These are phyloP conservation scores for Paracentrotus lividus DNA, from an alignment of 53 echinoderm and acorn worm species.

Conservation along the genomic window DNA sequence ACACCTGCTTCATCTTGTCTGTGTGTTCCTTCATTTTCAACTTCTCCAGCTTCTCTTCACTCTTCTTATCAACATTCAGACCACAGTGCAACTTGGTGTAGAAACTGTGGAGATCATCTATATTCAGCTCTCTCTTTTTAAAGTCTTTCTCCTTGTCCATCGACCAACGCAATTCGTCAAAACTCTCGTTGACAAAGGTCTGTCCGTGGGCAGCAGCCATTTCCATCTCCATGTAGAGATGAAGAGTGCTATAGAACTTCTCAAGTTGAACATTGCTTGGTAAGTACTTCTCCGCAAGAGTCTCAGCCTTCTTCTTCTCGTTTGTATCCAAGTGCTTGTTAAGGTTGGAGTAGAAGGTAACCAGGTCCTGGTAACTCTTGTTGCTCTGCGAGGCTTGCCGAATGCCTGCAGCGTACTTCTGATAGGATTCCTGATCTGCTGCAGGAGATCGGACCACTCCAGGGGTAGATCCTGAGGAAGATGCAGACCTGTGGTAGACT, in stretches of 20 bases:
- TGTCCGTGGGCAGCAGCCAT: slow-evolving; percentile 75
- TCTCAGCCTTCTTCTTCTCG: slow-evolving; percentile 69
- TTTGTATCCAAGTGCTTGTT: slow-evolving; percentile 71
- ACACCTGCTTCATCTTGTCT: slow-evolving; percentile 76
- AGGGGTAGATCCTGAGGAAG: slow-evolving; percentile 67
- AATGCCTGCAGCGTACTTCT: slow-evolving; percentile 78
- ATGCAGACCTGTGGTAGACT: slow-evolving; percentile 67
- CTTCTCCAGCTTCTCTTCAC: slow-evolving; percentile 72
- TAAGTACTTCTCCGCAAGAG: slow-evolving; percentile 78
- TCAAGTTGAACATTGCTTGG: slow-evolving; percentile 77
- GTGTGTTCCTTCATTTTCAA: slow-evolving; percentile 73
- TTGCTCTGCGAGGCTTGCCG: slow-evolving; percentile 77
- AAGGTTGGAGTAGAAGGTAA: slow-evolving; percentile 80
- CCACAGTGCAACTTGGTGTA: slow-evolving; percentile 84
- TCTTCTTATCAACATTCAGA: slow-evolving; percentile 51
- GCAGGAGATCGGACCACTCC: slow-evolving; percentile 82
- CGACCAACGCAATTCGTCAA: slow-evolving; percentile 75
- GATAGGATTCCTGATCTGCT: slow-evolving; percentile 80
- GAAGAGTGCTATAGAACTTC: slow-evolving; percentile 78
- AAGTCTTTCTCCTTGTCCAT: slow-evolving; percentile 73
- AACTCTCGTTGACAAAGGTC: slow-evolving; percentile 62
- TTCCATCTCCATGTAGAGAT: slow-evolving; percentile 82
- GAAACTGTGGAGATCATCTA: slow-evolving; percentile 80
- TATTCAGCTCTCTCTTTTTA: slow-evolving; percentile 76
- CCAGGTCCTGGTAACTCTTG: slow-evolving; percentile 78